Evolutionary conservation across 2,113 vertebrate genomes (phyloP).

Genomic region (Chamaetylas fuelleborni): DNA sequence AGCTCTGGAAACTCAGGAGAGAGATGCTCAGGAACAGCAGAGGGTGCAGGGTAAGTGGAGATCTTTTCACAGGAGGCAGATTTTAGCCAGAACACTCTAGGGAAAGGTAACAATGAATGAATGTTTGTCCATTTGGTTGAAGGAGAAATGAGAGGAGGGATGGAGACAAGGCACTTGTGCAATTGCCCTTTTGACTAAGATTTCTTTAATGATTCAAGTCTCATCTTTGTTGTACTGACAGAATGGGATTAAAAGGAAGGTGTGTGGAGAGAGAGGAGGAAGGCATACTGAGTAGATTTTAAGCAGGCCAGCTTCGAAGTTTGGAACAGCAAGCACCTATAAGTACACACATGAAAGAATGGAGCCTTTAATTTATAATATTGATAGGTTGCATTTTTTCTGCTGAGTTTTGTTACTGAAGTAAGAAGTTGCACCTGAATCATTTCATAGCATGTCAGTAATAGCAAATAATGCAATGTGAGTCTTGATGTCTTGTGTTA

Average conservation of each 20-base stretch:
- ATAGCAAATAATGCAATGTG: background rate
- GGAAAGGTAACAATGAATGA: background rate
- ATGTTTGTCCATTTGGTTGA: background rate
- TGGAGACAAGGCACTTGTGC: background rate
- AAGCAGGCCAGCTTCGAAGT: background rate
- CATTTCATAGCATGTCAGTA: background rate
- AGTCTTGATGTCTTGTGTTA: background rate
- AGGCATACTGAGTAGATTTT: background rate
- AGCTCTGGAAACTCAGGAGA: background rate
- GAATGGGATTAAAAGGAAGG: background rate
- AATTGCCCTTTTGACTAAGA: background rate
- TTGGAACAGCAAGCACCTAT: background rate
- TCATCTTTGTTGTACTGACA: background rate
- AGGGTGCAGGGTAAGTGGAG: background rate
- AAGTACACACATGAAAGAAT: rapidly evolving
- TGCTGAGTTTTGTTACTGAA: background rate
- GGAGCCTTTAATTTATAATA: background rate
- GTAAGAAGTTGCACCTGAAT: background rate
- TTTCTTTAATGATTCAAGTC: background rate
- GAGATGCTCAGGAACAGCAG: rapidly evolving
- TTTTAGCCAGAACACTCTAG: background rate
- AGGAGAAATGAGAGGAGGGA: background rate
- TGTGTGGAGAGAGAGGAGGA: background rate
- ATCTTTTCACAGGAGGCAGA: background rate
- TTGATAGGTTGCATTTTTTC: background rate